Base-by-base conservation (phyloP, 2,888 invertebrate genomes). In the Dastarcus helophoroides region DNA sequence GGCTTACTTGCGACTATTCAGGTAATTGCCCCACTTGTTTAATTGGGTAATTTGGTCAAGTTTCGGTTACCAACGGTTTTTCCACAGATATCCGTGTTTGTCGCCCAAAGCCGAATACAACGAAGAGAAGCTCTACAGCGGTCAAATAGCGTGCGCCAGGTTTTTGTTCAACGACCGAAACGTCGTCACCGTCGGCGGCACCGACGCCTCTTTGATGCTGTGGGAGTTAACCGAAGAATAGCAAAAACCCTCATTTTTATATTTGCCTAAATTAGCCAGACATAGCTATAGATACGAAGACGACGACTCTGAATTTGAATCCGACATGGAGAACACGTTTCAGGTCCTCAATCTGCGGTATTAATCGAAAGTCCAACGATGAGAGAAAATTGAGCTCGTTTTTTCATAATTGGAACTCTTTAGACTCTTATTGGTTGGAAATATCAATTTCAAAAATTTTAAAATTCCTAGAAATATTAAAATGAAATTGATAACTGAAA, bases 91-190 rank as follows among this genome's bases (percentile, higher is more conserved):
- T 59, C 91, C 91, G 0, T 86, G 86, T 51, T 74, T 85, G 37
- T 84, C 76, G 50, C 76, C 84, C 3, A 80, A 85, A 54, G 82
- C 85, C 1, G 89, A 89, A 53, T 90, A 84, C 64, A 80, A 83
- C 48, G 86, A 86, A 62, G 76, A 79, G 44, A 90, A 90, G 60
- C 79, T 83, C 0, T 90, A 90, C 67, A 84, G 86, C 19, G 82
- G 83, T 15, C 72, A 79, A 46, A 69, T 91, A 27, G 81, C 82
- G 19, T 74, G 77, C 36, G 78, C 81, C 1, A 71, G 84, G 23
- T 91, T 91, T 64, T 67, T 89, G 10, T 84, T 77, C 64, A 88
- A 89, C 53, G 89, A 90, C 60, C 76, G 83, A 31, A 83, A 81
- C 50, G 65, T 90, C 36, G 78, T 88, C 31, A 83, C 83, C 10